A percentile compares a stretch with the other conserved stretches of the same genome.
Conservation (phyloP, 2,113 vertebrate species). For the Chelonoidis abingdonii region DNA sequence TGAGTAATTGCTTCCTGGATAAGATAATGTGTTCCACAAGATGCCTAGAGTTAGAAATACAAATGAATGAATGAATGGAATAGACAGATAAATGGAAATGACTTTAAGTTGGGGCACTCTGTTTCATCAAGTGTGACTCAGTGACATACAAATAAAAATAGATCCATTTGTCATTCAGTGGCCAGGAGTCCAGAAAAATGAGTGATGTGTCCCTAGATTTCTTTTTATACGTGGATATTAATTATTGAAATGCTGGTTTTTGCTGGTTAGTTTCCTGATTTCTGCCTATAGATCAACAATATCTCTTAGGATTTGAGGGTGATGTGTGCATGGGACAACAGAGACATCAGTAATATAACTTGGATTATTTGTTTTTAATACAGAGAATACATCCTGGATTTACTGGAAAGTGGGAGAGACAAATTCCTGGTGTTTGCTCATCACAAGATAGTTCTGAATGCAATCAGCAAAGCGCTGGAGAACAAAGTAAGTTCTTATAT, state of each 20-base stretch:
- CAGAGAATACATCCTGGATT: slow-evolving; percentile 94
- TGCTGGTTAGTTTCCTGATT: not conserved
- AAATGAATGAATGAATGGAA: not conserved
- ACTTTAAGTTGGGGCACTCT: not conserved
- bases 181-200: not conserved
- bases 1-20: not conserved
- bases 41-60: not conserved
- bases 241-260: not conserved
- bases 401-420: slow-evolving; percentile 91
- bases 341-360: not conserved
- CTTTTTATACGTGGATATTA: not conserved
- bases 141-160: not conserved
- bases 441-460: slow-evolving; percentile 92
- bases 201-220: not conserved
- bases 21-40: not conserved
- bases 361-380: not conserved
- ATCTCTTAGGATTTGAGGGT: not conserved
- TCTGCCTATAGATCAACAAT: not conserved
- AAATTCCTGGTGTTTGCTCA: slow-evolving; percentile 99
- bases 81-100: not conserved
- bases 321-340: not conserved
- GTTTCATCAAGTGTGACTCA: not conserved
- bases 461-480: slow-evolving; percentile 82
- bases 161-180: not conserved
- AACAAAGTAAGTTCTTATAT: slow-evolving; percentile 85